Conservation (phyloP, 2,797 vertebrate species). For the Hydrolagus colliei region DNA sequence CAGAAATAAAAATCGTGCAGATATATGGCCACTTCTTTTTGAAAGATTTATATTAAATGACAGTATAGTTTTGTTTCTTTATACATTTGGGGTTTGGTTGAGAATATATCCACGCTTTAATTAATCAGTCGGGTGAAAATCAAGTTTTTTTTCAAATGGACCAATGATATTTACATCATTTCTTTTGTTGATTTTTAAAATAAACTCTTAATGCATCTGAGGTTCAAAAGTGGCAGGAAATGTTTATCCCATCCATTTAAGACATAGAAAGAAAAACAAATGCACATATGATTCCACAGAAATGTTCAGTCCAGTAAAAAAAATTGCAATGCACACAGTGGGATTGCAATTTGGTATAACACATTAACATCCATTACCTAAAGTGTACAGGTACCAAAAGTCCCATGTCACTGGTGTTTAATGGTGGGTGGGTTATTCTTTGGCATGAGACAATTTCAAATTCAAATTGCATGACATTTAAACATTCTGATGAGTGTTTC, state of each 20-base stretch:
- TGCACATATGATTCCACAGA: neutral
- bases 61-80: neutral
- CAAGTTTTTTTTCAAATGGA: neutral
- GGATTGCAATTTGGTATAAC: neutral
- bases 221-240: neutral
- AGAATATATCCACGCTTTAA: neutral
- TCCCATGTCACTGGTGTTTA: slow-evolving; percentile 1
- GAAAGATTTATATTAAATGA: slow-evolving; percentile 10
- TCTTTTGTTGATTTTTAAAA: neutral
- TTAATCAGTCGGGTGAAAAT: neutral
- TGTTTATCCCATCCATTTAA: neutral
- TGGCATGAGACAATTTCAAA: neutral
- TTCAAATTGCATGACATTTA: neutral
- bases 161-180: neutral
- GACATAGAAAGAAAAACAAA: neutral
- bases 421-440: neutral
- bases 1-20: slow-evolving; percentile 31
- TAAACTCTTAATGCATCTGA: neutral
- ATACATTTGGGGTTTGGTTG: neutral
- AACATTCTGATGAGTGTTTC: neutral
- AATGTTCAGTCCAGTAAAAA: neutral
- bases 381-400: neutral
- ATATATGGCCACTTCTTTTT: slow-evolving; percentile 13
- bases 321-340: neutral
- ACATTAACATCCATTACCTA: neutral